Percentiles rank a stretch among this genome's conserved stretches.
These are phyloP conservation scores for Aldabrachelys gigantea DNA, from an alignment of 2,113 vertebrate genomes.

Conservation along the genomic window DNA sequence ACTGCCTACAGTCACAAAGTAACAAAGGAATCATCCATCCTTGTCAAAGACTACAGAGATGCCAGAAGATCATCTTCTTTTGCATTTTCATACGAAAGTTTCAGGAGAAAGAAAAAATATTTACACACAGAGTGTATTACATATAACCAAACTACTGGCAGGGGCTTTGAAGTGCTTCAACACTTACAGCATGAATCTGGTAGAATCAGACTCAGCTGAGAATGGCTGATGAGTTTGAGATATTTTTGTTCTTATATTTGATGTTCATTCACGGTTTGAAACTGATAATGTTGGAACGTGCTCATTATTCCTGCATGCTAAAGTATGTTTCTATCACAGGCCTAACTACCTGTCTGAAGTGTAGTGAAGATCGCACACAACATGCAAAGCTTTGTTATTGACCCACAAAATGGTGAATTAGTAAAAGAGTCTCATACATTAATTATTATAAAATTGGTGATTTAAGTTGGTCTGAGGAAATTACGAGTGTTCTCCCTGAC, in stretches of 20 bases:
- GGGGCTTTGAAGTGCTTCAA: constrained; percentile 41
- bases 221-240: constrained; percentile 36
- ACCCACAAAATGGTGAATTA: constrained; percentile 20
- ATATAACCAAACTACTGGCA: neutral
- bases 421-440: constrained; percentile 34
- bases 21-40: constrained; percentile 15
- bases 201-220: neutral
- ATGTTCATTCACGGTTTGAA: constrained; percentile 8
- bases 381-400: neutral
- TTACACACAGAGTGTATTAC: neutral
- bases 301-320: constrained; percentile 14
- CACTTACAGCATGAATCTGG: neutral
- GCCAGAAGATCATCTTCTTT: neutral
- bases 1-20: neutral
- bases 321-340: constrained; percentile 27
- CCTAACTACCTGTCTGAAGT: neutral
- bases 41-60: neutral
- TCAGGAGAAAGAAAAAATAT: neutral
- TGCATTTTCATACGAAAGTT: constrained; percentile 26
- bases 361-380: neutral
- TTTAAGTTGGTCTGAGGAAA: constrained; percentile 24
- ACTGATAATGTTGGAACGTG: neutral
- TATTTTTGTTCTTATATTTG: constrained; percentile 28
- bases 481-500: neutral
- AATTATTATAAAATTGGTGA: constrained; percentile 34